Conservation (phyloP, 2,113 vertebrate species). For the Microtus pennsylvanicus region DNA sequence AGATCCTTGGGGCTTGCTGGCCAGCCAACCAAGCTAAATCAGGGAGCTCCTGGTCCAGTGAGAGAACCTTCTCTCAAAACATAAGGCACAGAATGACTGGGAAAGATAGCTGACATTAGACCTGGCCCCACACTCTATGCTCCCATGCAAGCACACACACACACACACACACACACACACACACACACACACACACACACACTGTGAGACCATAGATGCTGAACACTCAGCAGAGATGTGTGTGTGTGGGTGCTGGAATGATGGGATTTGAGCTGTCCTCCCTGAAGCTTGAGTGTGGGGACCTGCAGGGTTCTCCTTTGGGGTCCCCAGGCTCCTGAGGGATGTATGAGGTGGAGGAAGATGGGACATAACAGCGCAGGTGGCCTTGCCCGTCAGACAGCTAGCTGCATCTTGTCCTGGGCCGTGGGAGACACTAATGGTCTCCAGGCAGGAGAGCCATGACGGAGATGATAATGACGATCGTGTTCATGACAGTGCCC, state of each 20-base stretch:
- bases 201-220: fast-evolving
- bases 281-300: neutral
- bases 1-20: too few relatives aligned
- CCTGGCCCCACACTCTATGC: neutral
- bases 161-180: neutral
- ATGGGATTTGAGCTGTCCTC: neutral
- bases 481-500: neutral
- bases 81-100: neutral
- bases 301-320: neutral
- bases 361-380: fast-evolving
- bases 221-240: neutral
- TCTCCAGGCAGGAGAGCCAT: neutral
- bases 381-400: neutral
- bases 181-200: neutral
- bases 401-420: neutral
- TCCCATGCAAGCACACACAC: neutral
- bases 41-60: neutral
- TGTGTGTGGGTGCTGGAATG: fast-evolving
- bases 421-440: neutral
- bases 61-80: neutral
- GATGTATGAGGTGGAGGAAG: neutral
- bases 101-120: neutral
- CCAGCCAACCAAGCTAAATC: neutral
- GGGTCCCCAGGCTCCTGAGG: fast-evolving
- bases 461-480: neutral